Conservation (phyloP, 2,888 invertebrate species). For the Trachelus tabidus region DNA sequence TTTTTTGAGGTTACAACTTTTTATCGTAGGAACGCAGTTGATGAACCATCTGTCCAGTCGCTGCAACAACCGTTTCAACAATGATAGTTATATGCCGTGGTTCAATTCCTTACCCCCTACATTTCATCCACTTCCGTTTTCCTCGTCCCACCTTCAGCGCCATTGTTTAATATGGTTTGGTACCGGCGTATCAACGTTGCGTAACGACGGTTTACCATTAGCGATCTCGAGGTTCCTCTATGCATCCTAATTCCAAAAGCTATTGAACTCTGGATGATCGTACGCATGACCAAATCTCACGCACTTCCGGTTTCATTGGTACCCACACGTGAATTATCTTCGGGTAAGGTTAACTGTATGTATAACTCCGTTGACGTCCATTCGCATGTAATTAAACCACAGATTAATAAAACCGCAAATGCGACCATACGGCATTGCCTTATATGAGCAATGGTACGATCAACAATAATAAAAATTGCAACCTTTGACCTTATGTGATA, state of each 20-base stretch:
- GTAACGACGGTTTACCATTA: slow-evolving; percentile 53
- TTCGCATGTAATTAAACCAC: not conserved
- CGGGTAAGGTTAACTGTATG: not conserved
- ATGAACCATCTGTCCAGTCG: slow-evolving; percentile 35
- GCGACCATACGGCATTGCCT: not conserved
- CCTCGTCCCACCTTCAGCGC: slow-evolving; percentile 34
- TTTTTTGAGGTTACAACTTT: not conserved
- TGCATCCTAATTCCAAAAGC: slow-evolving; percentile 54
- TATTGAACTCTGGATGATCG: slow-evolving; percentile 49
- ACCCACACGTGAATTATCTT: not conserved
- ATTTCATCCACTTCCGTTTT: slow-evolving; percentile 38
- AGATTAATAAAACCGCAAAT: not conserved
- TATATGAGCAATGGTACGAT: not conserved
- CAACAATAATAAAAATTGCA: not conserved
- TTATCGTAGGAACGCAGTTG: not conserved
- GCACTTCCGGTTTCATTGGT: slow-evolving; percentile 42
- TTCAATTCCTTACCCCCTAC: slow-evolving; percentile 37
- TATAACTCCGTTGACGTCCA: not conserved
- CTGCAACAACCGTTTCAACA: slow-evolving; percentile 57
- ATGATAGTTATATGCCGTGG: slow-evolving; percentile 52
- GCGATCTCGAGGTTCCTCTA: slow-evolving; percentile 34
- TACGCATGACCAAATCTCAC: slow-evolving; percentile 48
- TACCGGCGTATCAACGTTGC: slow-evolving; percentile 45
- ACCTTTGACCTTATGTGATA: not conserved
- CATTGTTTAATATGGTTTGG: slow-evolving; percentile 61